Conservation (phyloP, 2,113 vertebrate species). For the Oncorhynchus mykiss region DNA sequence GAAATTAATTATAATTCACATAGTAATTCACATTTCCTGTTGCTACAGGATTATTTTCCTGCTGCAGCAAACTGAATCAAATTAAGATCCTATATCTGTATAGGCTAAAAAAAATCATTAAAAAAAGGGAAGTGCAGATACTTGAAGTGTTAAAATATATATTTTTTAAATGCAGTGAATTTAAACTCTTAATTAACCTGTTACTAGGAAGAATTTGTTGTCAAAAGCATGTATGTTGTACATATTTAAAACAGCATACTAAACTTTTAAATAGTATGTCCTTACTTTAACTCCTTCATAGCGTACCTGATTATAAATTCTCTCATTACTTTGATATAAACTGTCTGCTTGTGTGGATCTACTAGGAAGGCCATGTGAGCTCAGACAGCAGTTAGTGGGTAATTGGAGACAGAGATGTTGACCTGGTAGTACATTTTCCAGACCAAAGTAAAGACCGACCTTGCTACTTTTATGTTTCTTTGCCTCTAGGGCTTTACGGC, state of each 20-base stretch:
- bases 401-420: slow-evolving; percentile 58
- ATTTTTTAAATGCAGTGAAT: slow-evolving; percentile 11
- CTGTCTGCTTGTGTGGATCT: slow-evolving; percentile 63
- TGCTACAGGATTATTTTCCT: too few relatives aligned
- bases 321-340: slow-evolving; percentile 64
- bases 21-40: too few relatives aligned
- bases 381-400: slow-evolving; percentile 14
- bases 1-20: too few relatives aligned
- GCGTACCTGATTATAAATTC: slow-evolving; percentile 32
- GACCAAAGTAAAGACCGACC: slow-evolving; percentile 59
- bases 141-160: too few relatives aligned
- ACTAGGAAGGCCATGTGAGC: slow-evolving; percentile 51
- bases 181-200: slow-evolving; percentile 36
- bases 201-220: too few relatives aligned
- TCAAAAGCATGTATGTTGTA: too few relatives aligned
- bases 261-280: slow-evolving; percentile 38
- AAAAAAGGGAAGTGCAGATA: too few relatives aligned
- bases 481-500: slow-evolving; percentile 26
- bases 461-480: slow-evolving; percentile 53
- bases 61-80: too few relatives aligned
- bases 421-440: slow-evolving; percentile 56
- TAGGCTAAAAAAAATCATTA: too few relatives aligned
- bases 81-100: too few relatives aligned
- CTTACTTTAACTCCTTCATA: slow-evolving; percentile 66
- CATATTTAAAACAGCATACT: too few relatives aligned